Percentiles rank a stretch among this genome's conserved stretches.
phyloP scores from a whole-genome alignment of 1,140 invertebrate species.

The Trachymyrmex septentrionalis region DNA sequence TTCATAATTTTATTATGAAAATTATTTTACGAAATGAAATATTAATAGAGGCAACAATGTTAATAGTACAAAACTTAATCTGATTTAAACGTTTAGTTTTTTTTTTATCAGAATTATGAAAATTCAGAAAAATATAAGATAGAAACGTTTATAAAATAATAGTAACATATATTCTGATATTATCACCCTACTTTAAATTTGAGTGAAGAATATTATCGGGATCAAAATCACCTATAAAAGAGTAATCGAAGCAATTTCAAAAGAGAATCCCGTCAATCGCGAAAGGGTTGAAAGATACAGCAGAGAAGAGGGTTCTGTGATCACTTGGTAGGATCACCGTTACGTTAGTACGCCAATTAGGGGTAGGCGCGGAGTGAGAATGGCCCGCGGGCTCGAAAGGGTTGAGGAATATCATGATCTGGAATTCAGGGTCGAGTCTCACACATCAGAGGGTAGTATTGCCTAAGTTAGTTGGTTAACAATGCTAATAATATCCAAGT shows the following conservation, averaged over 20 bases:
- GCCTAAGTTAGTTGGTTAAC: slow-evolving; percentile 84
- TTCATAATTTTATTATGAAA: background rate
- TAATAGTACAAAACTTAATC: background rate
- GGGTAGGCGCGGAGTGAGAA: slow-evolving; percentile 74
- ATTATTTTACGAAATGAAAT: background rate
- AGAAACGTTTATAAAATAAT: background rate
- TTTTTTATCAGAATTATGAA: background rate
- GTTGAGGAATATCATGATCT: slow-evolving; percentile 78
- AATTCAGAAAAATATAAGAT: background rate
- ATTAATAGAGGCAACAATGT: background rate
- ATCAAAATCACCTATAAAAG: slow-evolving; percentile 62
- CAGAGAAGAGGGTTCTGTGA: slow-evolving; percentile 74
- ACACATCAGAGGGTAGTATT: slow-evolving; percentile 79
- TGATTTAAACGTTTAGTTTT: background rate
- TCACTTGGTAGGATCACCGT: slow-evolving; percentile 81
- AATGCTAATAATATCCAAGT: slow-evolving; percentile 85
- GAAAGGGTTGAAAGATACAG: slow-evolving; percentile 72
- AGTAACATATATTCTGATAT: background rate
- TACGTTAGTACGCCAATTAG: slow-evolving; percentile 83
- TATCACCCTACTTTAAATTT: background rate
- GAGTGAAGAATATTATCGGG: slow-evolving; percentile 6
- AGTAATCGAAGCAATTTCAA: slow-evolving; percentile 66
- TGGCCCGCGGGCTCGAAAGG: slow-evolving; percentile 79
- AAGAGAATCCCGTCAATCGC: slow-evolving; percentile 72
- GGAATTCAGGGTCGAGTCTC: slow-evolving; percentile 77